Conservation (phyloP, 2,888 invertebrate genomes). For the Platycheirus albimanus region DNA sequence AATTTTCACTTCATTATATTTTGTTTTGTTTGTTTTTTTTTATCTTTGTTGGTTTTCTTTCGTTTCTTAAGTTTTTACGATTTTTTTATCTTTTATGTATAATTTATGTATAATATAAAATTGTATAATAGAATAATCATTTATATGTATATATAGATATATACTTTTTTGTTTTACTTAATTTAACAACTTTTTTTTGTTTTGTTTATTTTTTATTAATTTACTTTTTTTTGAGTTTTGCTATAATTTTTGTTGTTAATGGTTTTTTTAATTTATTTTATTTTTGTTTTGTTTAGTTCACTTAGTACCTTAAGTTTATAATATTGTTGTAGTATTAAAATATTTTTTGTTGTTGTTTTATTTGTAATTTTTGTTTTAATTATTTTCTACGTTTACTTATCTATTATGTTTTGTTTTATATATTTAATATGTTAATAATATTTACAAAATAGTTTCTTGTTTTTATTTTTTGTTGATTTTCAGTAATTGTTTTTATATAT, state of each 20-base stretch:
- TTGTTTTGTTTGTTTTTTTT: constrained; percentile 49
- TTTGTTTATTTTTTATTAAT: constrained; percentile 35
- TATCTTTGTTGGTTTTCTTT: constrained; percentile 55
- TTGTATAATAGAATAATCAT: constrained; percentile 75
- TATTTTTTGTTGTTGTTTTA: constrained; percentile 51
- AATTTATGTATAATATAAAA: constrained; percentile 75
- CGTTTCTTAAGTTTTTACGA: constrained; percentile 62
- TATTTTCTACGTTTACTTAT: constrained; percentile 56
- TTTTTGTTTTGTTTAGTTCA: constrained; percentile 45
- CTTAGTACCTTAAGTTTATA: constrained; percentile 69
- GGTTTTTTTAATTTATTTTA: constrained; percentile 49
- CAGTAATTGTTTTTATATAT: constrained; percentile 38
- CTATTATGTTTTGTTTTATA: constrained; percentile 37
- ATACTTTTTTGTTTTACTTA: constrained; percentile 60
- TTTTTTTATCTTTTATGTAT: constrained; percentile 68
- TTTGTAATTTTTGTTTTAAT: constrained; percentile 43
- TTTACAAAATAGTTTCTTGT: constrained; percentile 72
- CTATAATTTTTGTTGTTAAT: constrained; percentile 64
- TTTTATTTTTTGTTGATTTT: constrained; percentile 55
- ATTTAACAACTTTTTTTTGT: constrained; percentile 69
- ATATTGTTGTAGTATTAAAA: constrained; percentile 74
- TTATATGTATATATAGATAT: constrained; percentile 70
- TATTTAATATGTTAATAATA: constrained; percentile 48
- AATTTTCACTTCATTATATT: constrained; percentile 50
- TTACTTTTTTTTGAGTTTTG: constrained; percentile 64